Conservation (phyloP, 2,797 vertebrate species). For the Syngnathus acus region DNA sequence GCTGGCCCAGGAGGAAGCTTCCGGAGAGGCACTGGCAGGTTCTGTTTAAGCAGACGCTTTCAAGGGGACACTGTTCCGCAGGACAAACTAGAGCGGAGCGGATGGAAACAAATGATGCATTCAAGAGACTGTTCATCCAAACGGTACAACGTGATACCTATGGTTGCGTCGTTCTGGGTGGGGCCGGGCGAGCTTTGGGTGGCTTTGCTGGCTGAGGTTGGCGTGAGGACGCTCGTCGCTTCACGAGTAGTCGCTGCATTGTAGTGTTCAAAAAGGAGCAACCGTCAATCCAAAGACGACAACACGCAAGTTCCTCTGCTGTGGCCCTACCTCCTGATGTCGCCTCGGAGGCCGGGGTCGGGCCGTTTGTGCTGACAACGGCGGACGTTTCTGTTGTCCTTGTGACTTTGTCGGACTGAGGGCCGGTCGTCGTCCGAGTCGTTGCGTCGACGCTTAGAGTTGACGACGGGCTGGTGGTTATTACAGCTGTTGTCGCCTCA, state of each 20-base stretch:
- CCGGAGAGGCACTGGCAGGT: constrained; percentile 68
- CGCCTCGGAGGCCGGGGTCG: constrained; percentile 36
- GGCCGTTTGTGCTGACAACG: constrained; percentile 14
- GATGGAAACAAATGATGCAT: neutral
- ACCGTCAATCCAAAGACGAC: constrained; percentile 15
- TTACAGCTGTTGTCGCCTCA: neutral
- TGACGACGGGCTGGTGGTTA: neutral
- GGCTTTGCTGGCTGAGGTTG: neutral
- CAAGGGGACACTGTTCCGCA: constrained; percentile 40
- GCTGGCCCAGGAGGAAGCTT: constrained; percentile 26
- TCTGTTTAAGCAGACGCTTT: constrained; percentile 50
- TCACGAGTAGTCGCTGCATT: constrained; percentile 1
- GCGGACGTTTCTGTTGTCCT: constrained; percentile 16
- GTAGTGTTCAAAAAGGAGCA: constrained; percentile 5
- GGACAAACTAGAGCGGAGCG: constrained; percentile 47
- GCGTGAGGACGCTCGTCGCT: neutral
- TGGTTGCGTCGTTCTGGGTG: constrained; percentile 11
- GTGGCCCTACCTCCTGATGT: constrained; percentile 48
- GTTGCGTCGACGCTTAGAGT: neutral
- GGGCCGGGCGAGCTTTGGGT: neutral
- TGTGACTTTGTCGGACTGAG: neutral
- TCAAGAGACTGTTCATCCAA: neutral
- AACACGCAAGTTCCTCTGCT: neutral
- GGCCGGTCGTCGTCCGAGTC: neutral
- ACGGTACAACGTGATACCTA: constrained; percentile 30